Evolutionary conservation across 2,113 vertebrate genomes (phyloP), one percentile per base, ranked within the genome.

Genomic region (Vidua macroura): DNA sequence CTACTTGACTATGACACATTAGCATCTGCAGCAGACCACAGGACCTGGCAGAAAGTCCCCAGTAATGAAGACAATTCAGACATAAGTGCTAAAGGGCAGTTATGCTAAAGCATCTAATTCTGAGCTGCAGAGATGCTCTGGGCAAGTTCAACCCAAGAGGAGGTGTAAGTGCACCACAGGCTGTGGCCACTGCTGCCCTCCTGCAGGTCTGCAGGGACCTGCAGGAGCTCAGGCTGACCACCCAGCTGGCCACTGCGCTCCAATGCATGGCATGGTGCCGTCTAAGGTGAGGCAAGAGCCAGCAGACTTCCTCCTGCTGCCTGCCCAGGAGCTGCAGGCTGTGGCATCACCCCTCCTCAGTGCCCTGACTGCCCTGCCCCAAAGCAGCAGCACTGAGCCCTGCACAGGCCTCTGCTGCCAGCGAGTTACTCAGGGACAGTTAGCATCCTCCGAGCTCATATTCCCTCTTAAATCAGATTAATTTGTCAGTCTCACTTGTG

Each of bases 201-300:
- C 68, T 1, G 11, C 23, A 62, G 37, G 21, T 7, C 51, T 15
- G 27, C 21, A 58, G 59, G 23, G 19, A 33, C 2, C 28, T 66
- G 82, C 58, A 44, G 86, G 25, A 55, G 33, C 33, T 44, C 77
- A 55, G 79, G 44, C 30, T 90, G 11, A 0, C 62, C 75, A 69
- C 48, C 15, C 2, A 0, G 43, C 62, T 6, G 3, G 39, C 14
- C 64, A 33, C 43, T 28, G n/a, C 1, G 6, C 62, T 55, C 24
- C 78, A 44, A 2, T 1, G 1, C 46, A n/a, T 0, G 2, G 64
- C 33, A 53, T 0, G 2, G 28, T 8, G 2, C 18, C 0, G 3
- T 24, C 3, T 43, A 41, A 73, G 33, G 49, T 0, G 2, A 83
- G 74, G 13, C 0, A 3, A 55, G 44, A n/a, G 82, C 78, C 90